A percentile compares a stretch with the other conserved stretches of the same genome.
Evolutionary conservation across 1,140 invertebrate genomes (phyloP).

Genomic region (Thaumetopoea pityocampa): DNA sequence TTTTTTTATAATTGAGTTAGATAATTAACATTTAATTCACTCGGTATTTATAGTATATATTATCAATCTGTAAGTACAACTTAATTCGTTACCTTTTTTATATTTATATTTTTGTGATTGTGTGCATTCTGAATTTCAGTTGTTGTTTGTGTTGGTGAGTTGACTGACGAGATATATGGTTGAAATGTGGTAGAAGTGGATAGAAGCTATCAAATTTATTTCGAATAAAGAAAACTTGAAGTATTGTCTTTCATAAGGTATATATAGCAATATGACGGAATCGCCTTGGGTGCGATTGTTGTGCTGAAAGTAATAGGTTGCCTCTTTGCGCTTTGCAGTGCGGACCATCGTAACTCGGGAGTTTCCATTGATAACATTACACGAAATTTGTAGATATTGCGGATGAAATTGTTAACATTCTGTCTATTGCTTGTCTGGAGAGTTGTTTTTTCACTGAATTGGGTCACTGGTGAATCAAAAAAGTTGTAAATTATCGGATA

Average conservation of each 20-base stretch:
- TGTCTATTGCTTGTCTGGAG: slow-evolving; percentile 32
- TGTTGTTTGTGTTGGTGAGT: slow-evolving; percentile 61
- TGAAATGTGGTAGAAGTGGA: slow-evolving; percentile 62
- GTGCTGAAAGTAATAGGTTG: slow-evolving; percentile 50
- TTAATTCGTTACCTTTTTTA: slow-evolving; percentile 2
- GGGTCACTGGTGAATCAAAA: slow-evolving; percentile 46
- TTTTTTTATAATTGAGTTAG: no score
- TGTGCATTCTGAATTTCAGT: slow-evolving; percentile 48
- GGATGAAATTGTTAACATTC: slow-evolving; percentile 34
- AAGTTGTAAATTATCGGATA: slow-evolving; percentile 66
- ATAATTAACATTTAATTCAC: no score
- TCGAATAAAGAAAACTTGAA: slow-evolving; percentile 28
- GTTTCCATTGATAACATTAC: slow-evolving; percentile 41
- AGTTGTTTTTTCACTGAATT: slow-evolving; percentile 35
- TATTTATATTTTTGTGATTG: slow-evolving; percentile 24
- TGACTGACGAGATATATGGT: slow-evolving; percentile 58
- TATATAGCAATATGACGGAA: slow-evolving; percentile 19
- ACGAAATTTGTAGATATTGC: slow-evolving; percentile 38
- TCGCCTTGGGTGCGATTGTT: slow-evolving; percentile 6
- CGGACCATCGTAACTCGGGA: slow-evolving; percentile 45
- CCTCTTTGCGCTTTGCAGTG: slow-evolving; percentile 62
- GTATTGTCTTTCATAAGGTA: slow-evolving; percentile 42
- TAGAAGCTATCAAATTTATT: slow-evolving; percentile 37
- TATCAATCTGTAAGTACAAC: slow-evolving; percentile 22
- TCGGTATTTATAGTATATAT: slow-evolving; percentile 3